Evolutionary conservation across 2,888 invertebrate genomes (phyloP).

Genomic region (Leptodirus hochenwartii): DNA sequence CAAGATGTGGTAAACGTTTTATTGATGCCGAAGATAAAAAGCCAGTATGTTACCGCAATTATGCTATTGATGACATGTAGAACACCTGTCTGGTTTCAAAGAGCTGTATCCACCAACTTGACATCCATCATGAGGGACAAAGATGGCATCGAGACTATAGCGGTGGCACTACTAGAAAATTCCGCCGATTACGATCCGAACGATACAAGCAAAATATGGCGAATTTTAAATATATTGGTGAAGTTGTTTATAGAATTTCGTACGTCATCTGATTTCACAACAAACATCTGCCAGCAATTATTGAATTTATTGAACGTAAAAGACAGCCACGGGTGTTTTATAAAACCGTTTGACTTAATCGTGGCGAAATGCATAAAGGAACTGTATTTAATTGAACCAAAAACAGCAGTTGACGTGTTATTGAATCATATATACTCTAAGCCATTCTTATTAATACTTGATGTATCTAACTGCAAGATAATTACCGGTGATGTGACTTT

Average conservation of each 20-base stretch:
- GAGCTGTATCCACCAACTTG: slow-evolving; percentile 38
- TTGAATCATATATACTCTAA: too few species aligned
- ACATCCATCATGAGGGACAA: slow-evolving; percentile 36
- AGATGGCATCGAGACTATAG: slow-evolving; percentile 44
- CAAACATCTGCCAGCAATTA: slow-evolving; percentile 11
- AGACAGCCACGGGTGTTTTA: slow-evolving; percentile 28
- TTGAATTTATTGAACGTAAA: slow-evolving; percentile 20
- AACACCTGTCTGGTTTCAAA: slow-evolving; percentile 44
- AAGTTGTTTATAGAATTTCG: slow-evolving; percentile 31
- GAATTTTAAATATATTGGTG: slow-evolving; percentile 44
- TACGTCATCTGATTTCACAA: slow-evolving; percentile 10
- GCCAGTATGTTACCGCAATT: slow-evolving; percentile 47
- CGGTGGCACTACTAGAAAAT: slow-evolving; percentile 39
- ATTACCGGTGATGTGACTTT: too few species aligned
- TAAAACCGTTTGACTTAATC: slow-evolving; percentile 19
- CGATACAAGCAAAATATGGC: slow-evolving; percentile 43
- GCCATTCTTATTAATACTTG: too few species aligned
- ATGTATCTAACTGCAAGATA: too few species aligned
- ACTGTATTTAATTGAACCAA: too few species aligned
- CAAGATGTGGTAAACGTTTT: slow-evolving; percentile 31
- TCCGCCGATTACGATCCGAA: slow-evolving; percentile 14
- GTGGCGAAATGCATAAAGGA: too few species aligned
- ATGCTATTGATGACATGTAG: slow-evolving; percentile 36
- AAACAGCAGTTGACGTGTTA: too few species aligned
- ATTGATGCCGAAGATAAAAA: slow-evolving; percentile 36